Conservation (phyloP, 2,797 vertebrate genomes). For the Lophotriccus pileatus region DNA sequence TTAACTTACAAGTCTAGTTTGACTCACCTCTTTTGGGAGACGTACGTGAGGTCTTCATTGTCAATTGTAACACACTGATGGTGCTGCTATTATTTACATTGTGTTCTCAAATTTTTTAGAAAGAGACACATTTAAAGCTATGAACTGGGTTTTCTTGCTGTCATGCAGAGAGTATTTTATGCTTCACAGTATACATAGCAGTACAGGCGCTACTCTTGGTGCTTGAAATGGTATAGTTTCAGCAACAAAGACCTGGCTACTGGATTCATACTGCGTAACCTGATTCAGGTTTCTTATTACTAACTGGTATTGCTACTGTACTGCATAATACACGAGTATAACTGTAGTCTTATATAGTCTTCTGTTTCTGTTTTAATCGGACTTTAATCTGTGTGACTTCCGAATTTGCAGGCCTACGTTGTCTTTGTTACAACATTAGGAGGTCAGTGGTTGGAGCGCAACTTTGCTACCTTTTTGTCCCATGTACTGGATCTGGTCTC, state of each 20-base stretch:
- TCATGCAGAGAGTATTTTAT: not conserved
- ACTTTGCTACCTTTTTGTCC: constrained; percentile 93
- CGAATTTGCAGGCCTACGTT: constrained; percentile 89
- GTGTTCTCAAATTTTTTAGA: not conserved
- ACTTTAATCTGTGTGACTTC: not conserved
- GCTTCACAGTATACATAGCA: not conserved
- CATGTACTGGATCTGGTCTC: constrained; percentile 95
- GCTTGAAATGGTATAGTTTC: not conserved
- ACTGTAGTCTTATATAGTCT: not conserved
- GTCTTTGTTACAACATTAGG: constrained; percentile 95
- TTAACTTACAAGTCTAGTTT: not conserved
- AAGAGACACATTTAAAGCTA: not conserved
- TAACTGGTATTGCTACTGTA: not conserved
- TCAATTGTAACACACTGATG: fast-evolving
- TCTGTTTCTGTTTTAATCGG: not conserved
- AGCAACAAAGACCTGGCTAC: not conserved
- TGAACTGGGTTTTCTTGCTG: not conserved
- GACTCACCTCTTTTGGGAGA: not conserved
- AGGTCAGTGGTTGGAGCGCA: constrained; percentile 97
- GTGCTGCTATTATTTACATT: not conserved
- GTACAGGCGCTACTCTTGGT: not conserved
- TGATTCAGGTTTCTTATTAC: not conserved
- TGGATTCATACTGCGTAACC: not conserved
- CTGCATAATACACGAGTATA: not conserved
- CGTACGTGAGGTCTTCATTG: not conserved